Conservation (phyloP, 2,888 invertebrate species). For the Holacanthella duospinosa region DNA sequence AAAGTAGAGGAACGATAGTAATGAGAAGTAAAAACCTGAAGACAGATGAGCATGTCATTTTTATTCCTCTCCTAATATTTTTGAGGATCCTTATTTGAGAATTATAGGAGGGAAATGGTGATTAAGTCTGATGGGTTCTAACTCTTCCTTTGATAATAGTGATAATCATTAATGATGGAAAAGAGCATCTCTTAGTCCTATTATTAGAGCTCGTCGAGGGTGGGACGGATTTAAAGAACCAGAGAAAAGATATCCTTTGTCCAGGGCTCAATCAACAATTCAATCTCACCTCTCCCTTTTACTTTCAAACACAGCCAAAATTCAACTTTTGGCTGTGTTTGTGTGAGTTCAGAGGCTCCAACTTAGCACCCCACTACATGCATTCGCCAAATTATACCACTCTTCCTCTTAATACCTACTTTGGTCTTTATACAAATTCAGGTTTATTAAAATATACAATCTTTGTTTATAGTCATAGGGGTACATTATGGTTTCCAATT, state of each 20-base stretch:
- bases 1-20: background rate
- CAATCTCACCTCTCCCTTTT: no score
- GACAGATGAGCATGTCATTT: background rate
- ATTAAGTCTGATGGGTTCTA: background rate
- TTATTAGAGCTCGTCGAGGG: background rate
- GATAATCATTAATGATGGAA: background rate
- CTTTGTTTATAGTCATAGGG: no score
- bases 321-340: no score
- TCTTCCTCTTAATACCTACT: no score
- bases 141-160: background rate
- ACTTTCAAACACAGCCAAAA: no score
- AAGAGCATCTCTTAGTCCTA: background rate
- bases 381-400: no score
- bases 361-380: no score
- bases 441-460: no score
- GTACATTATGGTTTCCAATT: no score
- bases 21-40: background rate
- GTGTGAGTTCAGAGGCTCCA: no score
- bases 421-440: no score
- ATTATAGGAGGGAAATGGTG: background rate
- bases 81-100: background rate
- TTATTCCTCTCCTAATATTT: background rate
- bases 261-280: no score
- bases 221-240: background rate
- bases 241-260: background rate